A percentile compares a stretch with the other conserved stretches of the same genome.
Evolutionary conservation across 2,888 invertebrate species (phyloP).

Genomic region (Leptinotarsa tumamoca): DNA sequence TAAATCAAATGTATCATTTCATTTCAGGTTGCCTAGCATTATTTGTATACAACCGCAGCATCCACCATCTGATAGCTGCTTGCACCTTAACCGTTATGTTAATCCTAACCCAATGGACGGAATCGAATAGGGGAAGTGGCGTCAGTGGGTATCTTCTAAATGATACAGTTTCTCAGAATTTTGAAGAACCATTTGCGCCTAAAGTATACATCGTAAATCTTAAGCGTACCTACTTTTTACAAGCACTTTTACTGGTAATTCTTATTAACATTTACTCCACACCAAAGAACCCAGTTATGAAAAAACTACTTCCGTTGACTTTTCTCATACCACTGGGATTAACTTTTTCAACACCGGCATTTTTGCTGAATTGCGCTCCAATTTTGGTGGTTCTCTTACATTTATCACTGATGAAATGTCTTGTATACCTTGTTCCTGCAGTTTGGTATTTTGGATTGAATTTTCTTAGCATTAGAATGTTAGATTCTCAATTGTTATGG

Average conservation of each 20-base stretch:
- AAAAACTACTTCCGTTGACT: constrained; percentile 74
- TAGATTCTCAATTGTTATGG: constrained; percentile 77
- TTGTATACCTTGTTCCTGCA: constrained; percentile 78
- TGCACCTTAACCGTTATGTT: no score
- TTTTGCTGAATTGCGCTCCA: constrained; percentile 77
- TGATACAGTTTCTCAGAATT: constrained; percentile 77
- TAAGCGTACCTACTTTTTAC: constrained; percentile 75
- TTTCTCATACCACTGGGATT: constrained; percentile 70
- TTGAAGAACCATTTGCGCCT: constrained; percentile 76
- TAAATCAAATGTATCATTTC: no score
- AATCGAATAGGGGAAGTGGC: constrained; percentile 60
- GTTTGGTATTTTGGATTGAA: constrained; percentile 79
- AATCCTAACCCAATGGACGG: constrained; percentile 53
- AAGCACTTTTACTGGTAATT: constrained; percentile 79
- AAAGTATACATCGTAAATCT: constrained; percentile 75
- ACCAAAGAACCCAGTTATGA: constrained; percentile 76
- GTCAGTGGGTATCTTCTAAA: constrained; percentile 73
- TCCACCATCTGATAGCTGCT: no score
- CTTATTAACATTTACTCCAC: constrained; percentile 78
- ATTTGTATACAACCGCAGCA: no score
- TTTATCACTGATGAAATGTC: constrained; percentile 78
- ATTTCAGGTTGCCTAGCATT: no score
- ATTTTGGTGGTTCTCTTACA: constrained; percentile 80
- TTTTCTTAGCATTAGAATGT: constrained; percentile 86
- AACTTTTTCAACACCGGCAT: constrained; percentile 56